Base-by-base conservation (phyloP, 2,888 invertebrate genomes). In the Zeuzera pyrina region DNA sequence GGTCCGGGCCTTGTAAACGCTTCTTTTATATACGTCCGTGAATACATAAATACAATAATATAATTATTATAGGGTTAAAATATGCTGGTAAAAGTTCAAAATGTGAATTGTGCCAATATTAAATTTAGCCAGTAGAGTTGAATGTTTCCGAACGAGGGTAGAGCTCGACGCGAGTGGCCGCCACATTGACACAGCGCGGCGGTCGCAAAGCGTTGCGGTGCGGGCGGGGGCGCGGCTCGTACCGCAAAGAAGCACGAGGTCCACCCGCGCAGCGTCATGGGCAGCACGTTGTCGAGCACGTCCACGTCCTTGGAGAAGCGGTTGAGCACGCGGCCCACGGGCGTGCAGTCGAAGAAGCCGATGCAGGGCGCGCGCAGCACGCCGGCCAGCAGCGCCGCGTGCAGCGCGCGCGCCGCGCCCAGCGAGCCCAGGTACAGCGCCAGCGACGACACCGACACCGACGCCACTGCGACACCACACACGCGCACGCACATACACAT, bases 341-440 rank as follows among this genome's bases (percentile, higher is more conserved):
- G 92, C 54, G 92, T 93, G 50, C 91, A 89, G 77, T 93, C 92
- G 85, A 89, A 92, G 86, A 91, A 92, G 61, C 88, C 87, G 60
- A 86, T 84, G 71, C 86, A 76, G 36, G 91, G 90, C 49, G 88
- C 87, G 62, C 87, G 85, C 55, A 93, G 72, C 58, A 91, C 86
- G 59, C 88, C 86, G 47, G 59, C 65, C 50, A 92, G 85, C 69
- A 91, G 81, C 47, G 78, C 74, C 52, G 81, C 71, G 84, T 92
- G 92, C 56, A 92, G 85, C 54, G 78, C 67, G 60, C 81, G 77
- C 56, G 88, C 86, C 49, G 86, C 87, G 49, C 76, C 77, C 81
- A 91, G 78, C 55, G 88, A 78, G 67, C 89, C 90, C 62, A 89
- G 68, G 84, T 86, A 89, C 74, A 90, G 84, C 63, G 87, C 79